Base-by-base conservation (phyloP, 2,113 vertebrate species). In the Platanista minor region DNA sequence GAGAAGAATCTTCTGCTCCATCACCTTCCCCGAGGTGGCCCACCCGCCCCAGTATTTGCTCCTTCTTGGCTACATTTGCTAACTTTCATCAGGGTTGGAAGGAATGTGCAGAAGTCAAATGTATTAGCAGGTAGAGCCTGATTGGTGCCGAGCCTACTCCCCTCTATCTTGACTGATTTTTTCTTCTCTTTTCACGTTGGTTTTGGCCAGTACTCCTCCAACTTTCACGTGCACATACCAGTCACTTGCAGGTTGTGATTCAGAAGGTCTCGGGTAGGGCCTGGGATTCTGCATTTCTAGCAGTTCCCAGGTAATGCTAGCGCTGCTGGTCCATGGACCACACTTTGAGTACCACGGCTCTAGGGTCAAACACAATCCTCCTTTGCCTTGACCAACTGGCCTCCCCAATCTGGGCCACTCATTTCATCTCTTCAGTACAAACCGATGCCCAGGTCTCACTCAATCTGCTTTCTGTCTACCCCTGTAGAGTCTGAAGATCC, bases 61-160 rank as follows among this genome's bases (percentile, higher is more conserved):
- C 39, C 13, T 61, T 94, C 27, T 29, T 59, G 43, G 31, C 29
- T 57, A 1, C n/a, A 1, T 92, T 90, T 12, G 3, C 29, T 41
- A n/a, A 93, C 23, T 82, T 64, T 64, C 66, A 20, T 46, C 33
- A 75, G 49, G 74, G 29, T 52, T 72, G 36, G 46, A 74, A 81
- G 62, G 14, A 64, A 89, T 25, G 33, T 31, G 3, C 57, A 75
- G 66, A 23, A 74, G 57, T 74, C 64, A 59, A 85, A 67, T 11
- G 27, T 23, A 52, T 52, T 17, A 62, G 25, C 4, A 8, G 39
- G 57, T 15, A 23, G 13, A 72, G 31, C 3, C 25, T 33, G 39
- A 41, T 13, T 1, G 3, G 6, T 27, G 23, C 1, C 2, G 4
- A 23, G 14, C 31, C 23, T 17, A 17, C 1, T n/a, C 20, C 9